Conservation (phyloP, 2,113 vertebrate species). For the Myiozetetes cayanensis region DNA sequence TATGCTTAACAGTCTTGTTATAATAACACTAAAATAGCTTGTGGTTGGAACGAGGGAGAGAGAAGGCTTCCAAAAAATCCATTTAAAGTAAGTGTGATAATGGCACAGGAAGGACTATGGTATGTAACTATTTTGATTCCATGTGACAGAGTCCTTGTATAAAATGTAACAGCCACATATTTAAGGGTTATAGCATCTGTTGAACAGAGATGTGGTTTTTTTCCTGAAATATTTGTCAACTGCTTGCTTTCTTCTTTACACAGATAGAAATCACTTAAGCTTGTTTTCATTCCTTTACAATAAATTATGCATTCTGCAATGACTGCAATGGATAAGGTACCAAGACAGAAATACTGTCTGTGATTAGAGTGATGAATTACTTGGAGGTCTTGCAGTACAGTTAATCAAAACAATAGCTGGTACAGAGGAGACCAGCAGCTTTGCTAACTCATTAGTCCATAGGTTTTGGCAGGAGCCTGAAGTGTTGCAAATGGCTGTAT, state of each 20-base stretch:
- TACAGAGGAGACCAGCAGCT: background rate
- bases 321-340: background rate
- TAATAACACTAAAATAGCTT: slow-evolving; percentile 5
- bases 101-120: background rate
- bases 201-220: background rate
- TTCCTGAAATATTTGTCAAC: background rate
- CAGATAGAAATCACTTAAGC: slow-evolving; percentile 30
- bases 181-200: background rate
- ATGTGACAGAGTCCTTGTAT: background rate
- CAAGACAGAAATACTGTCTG: background rate
- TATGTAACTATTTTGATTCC: slow-evolving; percentile 3
- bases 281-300: slow-evolving; percentile 38
- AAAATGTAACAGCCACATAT: background rate
- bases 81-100: slow-evolving; percentile 35
- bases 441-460: background rate
- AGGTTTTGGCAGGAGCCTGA: background rate
- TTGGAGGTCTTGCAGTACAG: background rate
- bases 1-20: background rate
- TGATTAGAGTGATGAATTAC: background rate
- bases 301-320: background rate
- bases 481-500: background rate
- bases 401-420: background rate
- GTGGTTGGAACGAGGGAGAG: background rate
- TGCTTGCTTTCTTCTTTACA: slow-evolving; percentile 14
- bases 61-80: background rate